Evolutionary conservation across 2,113 vertebrate genomes (phyloP).

Genomic region (Numenius arquata): DNA sequence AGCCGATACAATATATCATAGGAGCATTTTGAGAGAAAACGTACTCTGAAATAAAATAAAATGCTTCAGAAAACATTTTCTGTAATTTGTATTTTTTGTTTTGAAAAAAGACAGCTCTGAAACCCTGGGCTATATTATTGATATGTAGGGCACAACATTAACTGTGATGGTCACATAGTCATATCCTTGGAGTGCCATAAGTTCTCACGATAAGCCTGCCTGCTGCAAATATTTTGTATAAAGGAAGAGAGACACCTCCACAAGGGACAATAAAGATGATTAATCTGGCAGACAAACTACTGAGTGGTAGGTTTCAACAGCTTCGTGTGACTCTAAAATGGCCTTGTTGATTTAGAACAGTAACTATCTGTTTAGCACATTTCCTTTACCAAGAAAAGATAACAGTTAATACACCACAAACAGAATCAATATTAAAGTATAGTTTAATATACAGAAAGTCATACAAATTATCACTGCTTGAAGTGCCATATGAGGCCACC

Average conservation of each 20-base stretch:
- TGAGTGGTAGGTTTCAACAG: slow-evolving; percentile 39
- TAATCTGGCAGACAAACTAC: slow-evolving; percentile 39
- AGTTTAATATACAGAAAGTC: slow-evolving; percentile 61
- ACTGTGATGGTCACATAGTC: background rate
- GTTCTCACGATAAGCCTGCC: slow-evolving; percentile 7
- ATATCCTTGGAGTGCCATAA: background rate
- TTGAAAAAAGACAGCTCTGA: background rate
- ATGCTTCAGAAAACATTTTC: background rate
- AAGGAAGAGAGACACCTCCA: slow-evolving; percentile 34
- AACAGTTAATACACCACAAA: slow-evolving; percentile 65
- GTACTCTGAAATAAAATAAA: background rate
- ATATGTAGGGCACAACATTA: background rate
- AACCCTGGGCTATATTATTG: background rate
- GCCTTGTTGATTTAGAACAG: slow-evolving; percentile 10
- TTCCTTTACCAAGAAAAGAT: slow-evolving; percentile 34
- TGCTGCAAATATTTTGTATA: slow-evolving; percentile 33
- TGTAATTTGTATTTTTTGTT: background rate
- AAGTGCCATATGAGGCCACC: background rate
- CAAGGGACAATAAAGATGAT: slow-evolving; percentile 47
- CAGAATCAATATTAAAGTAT: slow-evolving; percentile 54
- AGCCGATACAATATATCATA: background rate
- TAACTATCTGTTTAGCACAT: slow-evolving; percentile 14
- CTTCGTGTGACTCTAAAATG: slow-evolving; percentile 20
- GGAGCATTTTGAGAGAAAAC: background rate
- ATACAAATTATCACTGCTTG: slow-evolving; percentile 57